Evolutionary conservation across 2,888 invertebrate species (phyloP).

Genomic region (Beris morrisii): DNA sequence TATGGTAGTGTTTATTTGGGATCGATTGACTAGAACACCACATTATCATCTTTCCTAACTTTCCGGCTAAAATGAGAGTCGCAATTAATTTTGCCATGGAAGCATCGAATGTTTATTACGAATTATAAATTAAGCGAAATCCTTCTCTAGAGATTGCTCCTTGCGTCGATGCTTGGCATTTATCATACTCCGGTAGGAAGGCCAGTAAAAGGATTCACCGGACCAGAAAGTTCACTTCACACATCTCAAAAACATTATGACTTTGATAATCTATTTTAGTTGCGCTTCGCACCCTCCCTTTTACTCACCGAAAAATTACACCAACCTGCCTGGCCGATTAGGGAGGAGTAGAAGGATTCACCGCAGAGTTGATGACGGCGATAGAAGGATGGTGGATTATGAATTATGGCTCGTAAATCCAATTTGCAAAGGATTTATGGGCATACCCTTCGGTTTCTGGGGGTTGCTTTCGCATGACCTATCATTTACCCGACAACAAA

Average conservation of each 20-base stretch:
- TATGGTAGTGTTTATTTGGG: neutral
- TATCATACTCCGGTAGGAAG: neutral
- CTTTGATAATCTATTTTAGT: conserved; percentile 18
- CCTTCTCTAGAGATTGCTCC: neutral
- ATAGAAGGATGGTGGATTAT: conserved; percentile 28
- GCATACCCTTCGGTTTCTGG: conserved; percentile 9
- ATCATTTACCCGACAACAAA: neutral
- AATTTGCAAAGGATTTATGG: conserved; percentile 35
- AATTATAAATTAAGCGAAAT: conserved; percentile 23
- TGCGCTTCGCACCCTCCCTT: neutral
- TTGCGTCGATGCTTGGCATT: neutral
- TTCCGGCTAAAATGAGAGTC: conserved; percentile 23
- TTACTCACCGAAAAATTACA: neutral
- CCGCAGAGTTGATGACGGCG: conserved; percentile 11
- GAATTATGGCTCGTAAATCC: conserved; percentile 35
- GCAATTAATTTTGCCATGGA: conserved; percentile 23
- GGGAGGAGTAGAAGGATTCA: conserved; percentile 9
- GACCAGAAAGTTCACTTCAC: conserved; percentile 25
- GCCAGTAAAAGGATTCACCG: neutral
- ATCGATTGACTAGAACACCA: conserved; percentile 5
- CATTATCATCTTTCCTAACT: neutral
- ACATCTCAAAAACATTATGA: conserved; percentile 21
- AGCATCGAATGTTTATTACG: conserved; percentile 31
- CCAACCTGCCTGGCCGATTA: conserved; percentile 1
- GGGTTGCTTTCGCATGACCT: conserved; percentile 1